Percentiles rank a stretch among this genome's conserved stretches.
Evolutionary conservation across 2,797 vertebrate genomes (phyloP).

Genomic region (Oophaga sylvatica): DNA sequence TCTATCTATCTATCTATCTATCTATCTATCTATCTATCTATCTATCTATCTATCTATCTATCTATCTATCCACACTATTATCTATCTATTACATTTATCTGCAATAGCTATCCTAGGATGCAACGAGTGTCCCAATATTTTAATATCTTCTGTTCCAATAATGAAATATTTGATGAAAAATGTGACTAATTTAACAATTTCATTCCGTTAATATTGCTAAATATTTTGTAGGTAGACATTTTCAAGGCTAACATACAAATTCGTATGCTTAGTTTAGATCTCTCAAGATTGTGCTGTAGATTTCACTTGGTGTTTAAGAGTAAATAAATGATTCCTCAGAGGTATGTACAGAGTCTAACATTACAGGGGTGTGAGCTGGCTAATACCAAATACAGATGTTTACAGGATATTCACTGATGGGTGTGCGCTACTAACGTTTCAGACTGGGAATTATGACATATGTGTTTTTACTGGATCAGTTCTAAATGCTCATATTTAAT

Average conservation of each 20-base stretch:
- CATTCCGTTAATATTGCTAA: no score
- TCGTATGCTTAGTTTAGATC: background rate
- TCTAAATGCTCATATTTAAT: background rate
- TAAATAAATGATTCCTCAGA: background rate
- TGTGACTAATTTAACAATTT: no score
- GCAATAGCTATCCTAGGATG: no score
- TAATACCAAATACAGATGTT: background rate
- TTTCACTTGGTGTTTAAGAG: background rate
- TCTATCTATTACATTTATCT: no score
- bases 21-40: no score
- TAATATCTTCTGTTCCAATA: no score
- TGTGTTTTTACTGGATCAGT: slow-evolving; percentile 24
- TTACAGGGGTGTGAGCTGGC: slow-evolving; percentile 15
- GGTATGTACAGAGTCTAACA: background rate
- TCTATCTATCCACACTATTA: no score
- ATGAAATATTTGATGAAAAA: no score
- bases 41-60: no score
- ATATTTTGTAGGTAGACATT: no score
- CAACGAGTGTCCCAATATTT: no score
- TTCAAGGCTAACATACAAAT: background rate
- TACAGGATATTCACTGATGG: background rate
- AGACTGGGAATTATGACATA: slow-evolving; percentile 28
- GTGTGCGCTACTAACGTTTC: background rate
- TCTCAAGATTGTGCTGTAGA: background rate
- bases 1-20: no score